These are phyloP conservation scores for Phoxinus dragarum DNA, from an alignment of 2,797 vertebrate genomes.

Conservation along the genomic window DNA sequence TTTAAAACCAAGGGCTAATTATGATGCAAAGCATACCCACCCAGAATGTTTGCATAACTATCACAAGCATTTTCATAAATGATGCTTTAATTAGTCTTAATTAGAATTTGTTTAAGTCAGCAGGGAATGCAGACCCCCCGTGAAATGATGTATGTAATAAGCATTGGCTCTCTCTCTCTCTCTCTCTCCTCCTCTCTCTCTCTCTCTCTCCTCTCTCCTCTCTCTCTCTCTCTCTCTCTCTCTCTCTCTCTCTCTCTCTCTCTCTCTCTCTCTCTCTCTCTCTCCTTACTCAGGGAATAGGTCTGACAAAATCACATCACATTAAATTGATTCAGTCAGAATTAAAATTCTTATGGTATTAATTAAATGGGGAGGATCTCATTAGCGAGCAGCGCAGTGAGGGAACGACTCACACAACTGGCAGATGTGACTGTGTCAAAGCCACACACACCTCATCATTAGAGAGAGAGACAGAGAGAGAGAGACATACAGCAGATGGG, in stretches of 20 bases:
- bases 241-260: conserved; percentile 55
- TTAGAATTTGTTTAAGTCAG: conserved; percentile 99
- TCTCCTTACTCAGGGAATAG: conserved; percentile 98
- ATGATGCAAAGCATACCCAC: conserved; percentile 99
- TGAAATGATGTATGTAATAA: conserved; percentile 99
- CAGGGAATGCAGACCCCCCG: conserved; percentile 99
- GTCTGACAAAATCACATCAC: conserved; percentile 99
- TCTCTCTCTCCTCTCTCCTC: conserved; percentile 59
- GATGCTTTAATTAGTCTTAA: conserved; percentile 99
- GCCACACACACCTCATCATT: conserved; percentile 78
- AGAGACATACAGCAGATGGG: conserved; percentile 59
- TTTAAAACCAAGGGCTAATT: conserved; percentile 99
- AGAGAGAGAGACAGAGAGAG: conserved; percentile 65
- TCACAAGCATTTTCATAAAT: conserved; percentile 99
- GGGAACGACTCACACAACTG: conserved; percentile 92
- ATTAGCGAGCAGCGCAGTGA: conserved; percentile 99
- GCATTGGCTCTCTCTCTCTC: conserved; percentile 83
- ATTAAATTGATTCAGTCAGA: conserved; percentile 99
- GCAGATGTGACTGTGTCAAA: conserved; percentile 95
- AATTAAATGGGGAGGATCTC: conserved; percentile 99
- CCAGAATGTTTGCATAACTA: conserved; percentile 99
- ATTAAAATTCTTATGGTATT: conserved; percentile 99
- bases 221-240: conserved; percentile 69
- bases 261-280: conserved; percentile 75
- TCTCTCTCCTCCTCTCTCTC: conserved; percentile 56